phyloP scores from a whole-genome alignment of 2,113 vertebrate species.

The Nerophis lumbriciformis region DNA sequence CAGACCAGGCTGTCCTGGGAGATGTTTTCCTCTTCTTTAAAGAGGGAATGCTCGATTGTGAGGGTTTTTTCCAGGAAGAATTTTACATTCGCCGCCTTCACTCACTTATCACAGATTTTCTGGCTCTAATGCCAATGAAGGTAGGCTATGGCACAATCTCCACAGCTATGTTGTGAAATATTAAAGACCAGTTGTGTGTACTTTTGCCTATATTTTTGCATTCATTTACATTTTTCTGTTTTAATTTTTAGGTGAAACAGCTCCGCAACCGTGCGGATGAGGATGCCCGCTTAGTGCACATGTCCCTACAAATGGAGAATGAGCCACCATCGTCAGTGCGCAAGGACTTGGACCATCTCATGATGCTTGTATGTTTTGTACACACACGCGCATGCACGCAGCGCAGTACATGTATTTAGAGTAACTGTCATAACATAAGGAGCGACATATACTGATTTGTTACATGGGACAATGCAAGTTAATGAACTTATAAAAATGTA shows the following conservation, averaged over 20 bases:
- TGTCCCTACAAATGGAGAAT: constrained; percentile 93
- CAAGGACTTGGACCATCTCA: constrained; percentile 90
- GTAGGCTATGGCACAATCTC: constrained; percentile 59
- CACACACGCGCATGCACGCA: not conserved
- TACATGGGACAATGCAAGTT: no score
- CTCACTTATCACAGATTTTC: constrained; percentile 90
- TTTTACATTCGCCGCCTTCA: constrained; percentile 92
- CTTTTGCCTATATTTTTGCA: not conserved
- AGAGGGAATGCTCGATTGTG: constrained; percentile 85
- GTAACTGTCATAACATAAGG: not conserved
- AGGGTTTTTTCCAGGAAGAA: constrained; percentile 87
- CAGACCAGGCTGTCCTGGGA: constrained; percentile 84
- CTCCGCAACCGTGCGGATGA: constrained; percentile 94
- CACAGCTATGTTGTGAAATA: not conserved
- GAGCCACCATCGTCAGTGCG: constrained; percentile 85
- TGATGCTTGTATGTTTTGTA: constrained; percentile 81
- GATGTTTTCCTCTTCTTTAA: constrained; percentile 91
- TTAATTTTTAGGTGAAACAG: constrained; percentile 84
- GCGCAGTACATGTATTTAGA: not conserved
- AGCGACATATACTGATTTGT: no score
- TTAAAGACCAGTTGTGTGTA: not conserved
- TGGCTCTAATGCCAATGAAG: constrained; percentile 98
- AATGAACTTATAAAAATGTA: no score
- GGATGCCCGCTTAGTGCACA: constrained; percentile 92
- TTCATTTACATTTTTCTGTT: constrained; percentile 12